phyloP scores from a whole-genome alignment of 1,140 invertebrate species.

The Magallana angulata region DNA sequence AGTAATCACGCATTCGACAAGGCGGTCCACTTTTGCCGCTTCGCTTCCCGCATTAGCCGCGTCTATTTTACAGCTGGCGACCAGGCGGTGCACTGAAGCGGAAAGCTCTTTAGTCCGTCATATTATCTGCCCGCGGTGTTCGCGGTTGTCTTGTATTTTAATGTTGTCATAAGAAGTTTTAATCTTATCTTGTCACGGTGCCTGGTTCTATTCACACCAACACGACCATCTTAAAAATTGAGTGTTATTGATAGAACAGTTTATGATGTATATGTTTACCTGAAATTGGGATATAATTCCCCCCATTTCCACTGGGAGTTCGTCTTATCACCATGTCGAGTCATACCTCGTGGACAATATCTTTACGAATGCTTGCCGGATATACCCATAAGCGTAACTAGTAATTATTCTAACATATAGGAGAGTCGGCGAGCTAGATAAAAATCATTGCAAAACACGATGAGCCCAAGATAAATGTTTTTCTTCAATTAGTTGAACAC shows the following conservation, averaged over 20 bases:
- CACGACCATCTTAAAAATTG: constrained; percentile 1
- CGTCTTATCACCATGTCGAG: background rate
- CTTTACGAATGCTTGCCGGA: background rate
- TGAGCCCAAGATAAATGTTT: background rate
- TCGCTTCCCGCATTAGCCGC: constrained; percentile 8
- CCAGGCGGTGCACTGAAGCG: background rate
- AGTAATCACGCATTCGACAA: constrained; percentile 16
- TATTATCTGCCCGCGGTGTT: constrained; percentile 18
- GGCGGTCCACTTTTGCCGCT: constrained; percentile 33
- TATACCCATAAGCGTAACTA: background rate
- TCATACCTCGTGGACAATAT: constrained; percentile 8
- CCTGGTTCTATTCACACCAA: constrained; percentile 13
- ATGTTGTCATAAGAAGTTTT: constrained; percentile 32
- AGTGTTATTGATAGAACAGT: constrained; percentile 32
- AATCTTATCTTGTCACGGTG: constrained; percentile 35
- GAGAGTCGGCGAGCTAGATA: background rate
- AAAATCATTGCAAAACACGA: background rate
- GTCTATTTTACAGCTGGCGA: constrained; percentile 13
- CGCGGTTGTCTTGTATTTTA: constrained; percentile 34
- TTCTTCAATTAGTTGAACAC: background rate
- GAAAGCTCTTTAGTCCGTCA: constrained; percentile 10
- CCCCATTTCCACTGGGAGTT: background rate
- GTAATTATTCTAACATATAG: background rate
- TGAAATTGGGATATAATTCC: background rate
- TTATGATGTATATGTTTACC: constrained; percentile 21